Conservation (phyloP, 2,797 vertebrate genomes). For the Lepus townsendii region DNA sequence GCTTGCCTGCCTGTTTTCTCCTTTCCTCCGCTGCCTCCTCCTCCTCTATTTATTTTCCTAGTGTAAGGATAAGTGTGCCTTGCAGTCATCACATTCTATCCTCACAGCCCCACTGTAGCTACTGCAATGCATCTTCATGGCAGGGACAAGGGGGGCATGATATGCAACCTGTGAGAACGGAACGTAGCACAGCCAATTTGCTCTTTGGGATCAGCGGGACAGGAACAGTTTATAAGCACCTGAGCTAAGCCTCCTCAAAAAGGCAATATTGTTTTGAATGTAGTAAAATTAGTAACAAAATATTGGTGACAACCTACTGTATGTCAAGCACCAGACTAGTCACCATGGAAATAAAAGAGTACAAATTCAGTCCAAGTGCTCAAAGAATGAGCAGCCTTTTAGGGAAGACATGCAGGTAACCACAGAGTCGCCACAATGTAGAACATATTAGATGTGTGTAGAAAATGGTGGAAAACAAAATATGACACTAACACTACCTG, state of each 20-base stretch:
- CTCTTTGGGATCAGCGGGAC: not conserved
- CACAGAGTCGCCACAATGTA: not conserved
- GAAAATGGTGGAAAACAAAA: not conserved
- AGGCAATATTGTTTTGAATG: not conserved
- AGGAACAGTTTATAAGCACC: not conserved
- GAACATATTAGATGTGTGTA: not conserved
- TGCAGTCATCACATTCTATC: not conserved
- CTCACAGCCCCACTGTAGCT: not conserved
- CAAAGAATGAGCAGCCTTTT: not conserved
- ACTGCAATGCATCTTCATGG: not conserved
- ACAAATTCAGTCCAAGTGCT: not conserved
- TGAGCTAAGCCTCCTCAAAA: not conserved
- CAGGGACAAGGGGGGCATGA: rapidly evolving
- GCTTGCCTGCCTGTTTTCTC: too few species aligned
- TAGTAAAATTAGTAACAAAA: not conserved
- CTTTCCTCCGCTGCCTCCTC: too few species aligned
- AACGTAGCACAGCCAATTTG: not conserved
- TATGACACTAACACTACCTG: rapidly evolving
- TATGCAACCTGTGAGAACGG: too few species aligned
- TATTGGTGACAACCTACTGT: not conserved
- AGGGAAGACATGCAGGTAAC: not conserved
- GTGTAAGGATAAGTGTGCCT: not conserved
- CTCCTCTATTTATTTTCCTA: not conserved
- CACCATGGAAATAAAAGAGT: not conserved
- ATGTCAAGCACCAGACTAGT: not conserved